These are phyloP conservation scores for Aleiodes alternator DNA, from an alignment of 2,888 invertebrate genomes.

Conservation along the genomic window DNA sequence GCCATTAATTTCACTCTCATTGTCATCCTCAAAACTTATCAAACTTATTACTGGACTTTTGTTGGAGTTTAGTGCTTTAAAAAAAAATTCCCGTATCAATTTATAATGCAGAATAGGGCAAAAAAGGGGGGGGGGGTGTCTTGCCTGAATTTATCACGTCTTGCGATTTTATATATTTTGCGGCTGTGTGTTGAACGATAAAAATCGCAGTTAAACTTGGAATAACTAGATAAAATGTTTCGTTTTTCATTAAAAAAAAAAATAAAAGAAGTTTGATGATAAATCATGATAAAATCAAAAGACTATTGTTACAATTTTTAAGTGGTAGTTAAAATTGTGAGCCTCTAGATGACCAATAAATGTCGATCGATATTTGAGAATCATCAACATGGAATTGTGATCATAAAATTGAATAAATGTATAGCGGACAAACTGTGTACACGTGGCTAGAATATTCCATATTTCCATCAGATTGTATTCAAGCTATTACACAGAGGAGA, in stretches of 20 bases:
- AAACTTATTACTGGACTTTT: slow-evolving; percentile 3
- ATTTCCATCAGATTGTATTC: slow-evolving; percentile 32
- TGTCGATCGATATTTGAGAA: slow-evolving; percentile 56
- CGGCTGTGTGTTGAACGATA: too few relatives aligned
- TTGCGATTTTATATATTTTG: too few relatives aligned
- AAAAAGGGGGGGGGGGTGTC: too few relatives aligned
- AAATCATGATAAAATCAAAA: too few relatives aligned
- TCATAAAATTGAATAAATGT: slow-evolving; percentile 65
- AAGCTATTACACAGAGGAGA: too few relatives aligned
- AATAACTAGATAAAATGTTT: too few relatives aligned
- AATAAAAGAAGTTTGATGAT: too few relatives aligned
- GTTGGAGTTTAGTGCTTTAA: not conserved
- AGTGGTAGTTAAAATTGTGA: slow-evolving; percentile 35
- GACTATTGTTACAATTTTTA: too few relatives aligned
- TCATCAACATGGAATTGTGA: slow-evolving; percentile 49
- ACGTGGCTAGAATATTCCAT: slow-evolving; percentile 14
- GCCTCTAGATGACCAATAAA: slow-evolving; percentile 57
- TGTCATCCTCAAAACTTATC: slow-evolving; percentile 13
- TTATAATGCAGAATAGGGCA: not conserved
- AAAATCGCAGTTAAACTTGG: too few relatives aligned
- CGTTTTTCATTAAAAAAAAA: too few relatives aligned
- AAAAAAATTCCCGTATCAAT: slow-evolving; percentile 7
- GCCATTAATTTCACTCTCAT: slow-evolving; percentile 11
- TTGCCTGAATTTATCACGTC: too few relatives aligned
- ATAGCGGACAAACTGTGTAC: slow-evolving; percentile 38